Evolutionary conservation across 2,113 vertebrate genomes (phyloP), one percentile per base, ranked within the genome.

Genomic region (Colinus virginianus): DNA sequence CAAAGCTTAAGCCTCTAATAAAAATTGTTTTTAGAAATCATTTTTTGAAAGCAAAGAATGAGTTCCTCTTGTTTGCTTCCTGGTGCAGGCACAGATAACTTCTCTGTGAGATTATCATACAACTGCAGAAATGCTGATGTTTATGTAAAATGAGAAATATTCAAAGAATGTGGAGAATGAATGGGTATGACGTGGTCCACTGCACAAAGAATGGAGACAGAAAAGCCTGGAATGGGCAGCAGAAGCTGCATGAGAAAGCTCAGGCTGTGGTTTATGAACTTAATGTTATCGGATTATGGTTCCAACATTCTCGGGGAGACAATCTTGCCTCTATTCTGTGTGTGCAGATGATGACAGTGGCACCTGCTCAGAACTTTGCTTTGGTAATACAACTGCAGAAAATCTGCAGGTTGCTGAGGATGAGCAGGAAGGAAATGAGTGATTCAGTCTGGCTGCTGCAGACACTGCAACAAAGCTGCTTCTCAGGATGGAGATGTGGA

Each of bases 251-350:
- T 22, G 30, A 77, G 84, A 67, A 90, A 93, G 78, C 48, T 48
- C 59, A 67, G 38, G 34, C 63, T 84, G 88, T 36, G 45, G 26
- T 89, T 96, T 79, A 34, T 89, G 32, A 40, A 82, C 38, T 58
- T 93, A n/a, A 53, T 70, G 69, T 94, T 93, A 94, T 92, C 90
- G 84, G 93, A 40, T 71, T 76, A 34, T 58, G 45, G 62, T 90
- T 92, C 53, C 87, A 79, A 7, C 25, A 69, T 11, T 34, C 78
- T 67, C 11, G 19, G 76, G 36, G 17, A 58, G 80, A 53, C 12
- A 58, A 84, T 23, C 51, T 66, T 45, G 77, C 53, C 71, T 92
- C 84, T 7, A 5, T 92, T 78, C 53, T 58, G 6, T 78, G 3
- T 58, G 36, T 48, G 43, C 81, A 40, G 70, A 26, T 34, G 66